Evolutionary conservation across 2,113 vertebrate genomes (phyloP), one percentile per base, ranked within the genome.

Genomic region (rabbit (Oryctolagus cuniculus)): DNA sequence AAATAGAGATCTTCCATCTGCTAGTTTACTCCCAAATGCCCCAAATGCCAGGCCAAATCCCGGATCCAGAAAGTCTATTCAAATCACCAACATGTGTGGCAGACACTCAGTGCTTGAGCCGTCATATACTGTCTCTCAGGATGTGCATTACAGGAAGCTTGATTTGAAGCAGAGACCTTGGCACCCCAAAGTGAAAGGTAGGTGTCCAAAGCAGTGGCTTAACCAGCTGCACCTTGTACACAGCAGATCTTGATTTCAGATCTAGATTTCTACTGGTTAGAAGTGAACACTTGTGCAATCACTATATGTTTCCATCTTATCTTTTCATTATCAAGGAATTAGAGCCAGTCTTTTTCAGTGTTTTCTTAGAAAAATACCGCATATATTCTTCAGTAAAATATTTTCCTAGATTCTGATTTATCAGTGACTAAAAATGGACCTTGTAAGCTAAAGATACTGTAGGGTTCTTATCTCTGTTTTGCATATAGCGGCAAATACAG

Each of bases 301-400:
- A 67, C 16, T 38, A 0, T 75, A 34, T 77, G 15, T 6, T 10
- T 2, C 15, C 1, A n/a, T 1, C 3, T 82, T 10, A n/a, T 70
- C 34, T 83, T 64, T 51, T 27, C 6, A 31, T 7, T 10, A 0
- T 44, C 34, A 49, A 34, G 3, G 89, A 88, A 9, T 38, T 90
- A 29, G 4, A 67, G 5, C 34, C 53, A 89, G n/a, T 51, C 27
- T 63, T 72, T 80, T 88, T 36, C 11, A 75, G 8, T 12, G 70
- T 74, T 74, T 82, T 75, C 21, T 73, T 82, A 7, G 12, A 27
- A 93, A 69, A 4, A 2, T 36, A 25, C 83, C 36, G n/a, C 29
- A 67, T 94, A 63, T 69, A 34, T 72, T 83, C 11, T 87, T 36
- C n/a, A 87, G 27, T 83, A 72, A 69, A 44, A 34, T 89, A n/a